Evolutionary conservation across 2,797 vertebrate genomes (phyloP).

Genomic region (Hypotaenidia philippensis): DNA sequence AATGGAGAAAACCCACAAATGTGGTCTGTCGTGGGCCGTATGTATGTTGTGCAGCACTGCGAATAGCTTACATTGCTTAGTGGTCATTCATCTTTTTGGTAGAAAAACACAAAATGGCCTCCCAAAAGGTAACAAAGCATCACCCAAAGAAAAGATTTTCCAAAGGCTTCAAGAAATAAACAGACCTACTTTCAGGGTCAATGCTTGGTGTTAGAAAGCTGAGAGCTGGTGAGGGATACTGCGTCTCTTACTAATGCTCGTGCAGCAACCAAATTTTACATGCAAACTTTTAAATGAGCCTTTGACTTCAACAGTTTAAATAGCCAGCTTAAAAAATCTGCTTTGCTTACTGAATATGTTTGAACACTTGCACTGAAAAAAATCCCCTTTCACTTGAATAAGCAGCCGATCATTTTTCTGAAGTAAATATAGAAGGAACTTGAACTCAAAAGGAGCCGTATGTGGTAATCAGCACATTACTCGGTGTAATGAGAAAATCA

Average conservation of each 20-base stretch:
- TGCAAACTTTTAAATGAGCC: background rate
- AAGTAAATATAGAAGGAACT: conserved; percentile 36
- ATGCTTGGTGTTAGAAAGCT: background rate
- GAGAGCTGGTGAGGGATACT: background rate
- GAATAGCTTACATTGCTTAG: background rate
- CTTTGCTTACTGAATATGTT: background rate
- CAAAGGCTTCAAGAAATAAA: background rate
- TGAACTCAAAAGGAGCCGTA: conserved; percentile 36
- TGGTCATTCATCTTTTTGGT: background rate
- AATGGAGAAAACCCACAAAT: background rate
- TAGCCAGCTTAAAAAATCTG: background rate
- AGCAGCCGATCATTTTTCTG: conserved; percentile 35
- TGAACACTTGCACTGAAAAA: conserved; percentile 12
- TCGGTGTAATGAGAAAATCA: conserved; percentile 59
- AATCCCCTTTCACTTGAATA: conserved; percentile 16
- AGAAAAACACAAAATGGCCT: conserved; percentile 5
- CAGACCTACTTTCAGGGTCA: background rate
- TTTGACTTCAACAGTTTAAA: background rate
- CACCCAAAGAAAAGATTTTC: background rate
- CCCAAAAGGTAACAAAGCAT: background rate
- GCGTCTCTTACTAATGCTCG: background rate
- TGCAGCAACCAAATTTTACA: background rate
- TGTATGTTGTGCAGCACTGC: background rate
- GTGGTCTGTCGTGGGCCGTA: accelerated
- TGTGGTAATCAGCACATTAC: conserved; percentile 51